Conservation (phyloP, 2,888 invertebrate species). For the Pardosa pseudoannulata region DNA sequence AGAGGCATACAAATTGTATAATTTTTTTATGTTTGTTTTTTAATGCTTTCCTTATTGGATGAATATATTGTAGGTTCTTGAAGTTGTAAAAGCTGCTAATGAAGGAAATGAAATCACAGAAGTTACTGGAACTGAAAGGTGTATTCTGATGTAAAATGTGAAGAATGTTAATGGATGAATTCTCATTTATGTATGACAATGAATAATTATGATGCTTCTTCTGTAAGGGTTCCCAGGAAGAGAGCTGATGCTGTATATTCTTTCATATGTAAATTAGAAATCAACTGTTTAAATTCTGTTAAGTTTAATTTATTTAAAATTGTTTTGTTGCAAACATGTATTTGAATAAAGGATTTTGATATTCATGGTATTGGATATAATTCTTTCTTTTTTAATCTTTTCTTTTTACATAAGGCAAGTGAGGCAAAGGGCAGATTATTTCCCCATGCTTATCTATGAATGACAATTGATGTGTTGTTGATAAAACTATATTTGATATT, state of each 20-base stretch:
- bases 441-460: no score
- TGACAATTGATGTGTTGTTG: no score
- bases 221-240: slow-evolving; percentile 40
- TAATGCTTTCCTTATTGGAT: no score
- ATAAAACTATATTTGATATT: no score
- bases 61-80: slow-evolving; percentile 54
- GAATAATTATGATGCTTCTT: slow-evolving; percentile 46
- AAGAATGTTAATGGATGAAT: neutral
- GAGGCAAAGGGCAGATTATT: no score
- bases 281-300: neutral
- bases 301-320: neutral
- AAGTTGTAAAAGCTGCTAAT: slow-evolving; percentile 43
- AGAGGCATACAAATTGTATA: no score
- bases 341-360: no score
- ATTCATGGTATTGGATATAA: no score
- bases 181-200: neutral
- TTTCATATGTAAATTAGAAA: neutral
- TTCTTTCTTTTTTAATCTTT: no score
- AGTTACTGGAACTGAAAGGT: slow-evolving; percentile 50
- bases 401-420: no score
- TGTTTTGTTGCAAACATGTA: no score
- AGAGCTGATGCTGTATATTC: slow-evolving; percentile 27
- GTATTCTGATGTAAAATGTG: neutral
- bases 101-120: slow-evolving; percentile 33
- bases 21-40: no score